Conservation (phyloP, 2,888 invertebrate species). For the Tenthredo distinguenda region DNA sequence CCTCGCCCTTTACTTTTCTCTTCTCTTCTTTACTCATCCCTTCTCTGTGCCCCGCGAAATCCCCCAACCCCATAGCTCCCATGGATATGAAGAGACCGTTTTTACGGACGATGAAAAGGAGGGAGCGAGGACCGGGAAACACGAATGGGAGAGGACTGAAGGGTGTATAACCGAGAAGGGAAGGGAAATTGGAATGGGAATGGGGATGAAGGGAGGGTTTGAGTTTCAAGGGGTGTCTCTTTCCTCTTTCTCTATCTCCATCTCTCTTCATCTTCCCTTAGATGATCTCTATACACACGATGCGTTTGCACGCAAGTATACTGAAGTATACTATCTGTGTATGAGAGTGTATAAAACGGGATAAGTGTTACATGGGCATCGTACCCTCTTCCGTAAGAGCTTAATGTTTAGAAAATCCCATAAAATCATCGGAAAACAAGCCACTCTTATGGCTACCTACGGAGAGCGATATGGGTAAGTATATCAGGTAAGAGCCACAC, state of each 20-base stretch:
- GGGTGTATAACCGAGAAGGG: neutral
- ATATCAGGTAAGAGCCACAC: neutral
- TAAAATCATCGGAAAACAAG: neutral
- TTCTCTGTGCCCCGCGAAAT: neutral
- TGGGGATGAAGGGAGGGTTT: slow-evolving; percentile 23
- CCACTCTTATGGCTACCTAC: neutral
- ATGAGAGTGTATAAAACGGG: slow-evolving; percentile 6
- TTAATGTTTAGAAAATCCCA: neutral
- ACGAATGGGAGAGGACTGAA: neutral
- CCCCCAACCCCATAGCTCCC: neutral
- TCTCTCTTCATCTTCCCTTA: neutral
- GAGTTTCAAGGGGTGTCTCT: slow-evolving; percentile 37
- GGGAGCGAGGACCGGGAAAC: slow-evolving; percentile 7
- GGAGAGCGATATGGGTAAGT: neutral
- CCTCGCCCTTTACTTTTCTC: neutral
- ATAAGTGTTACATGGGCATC: slow-evolving; percentile 25
- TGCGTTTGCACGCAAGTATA: neutral
- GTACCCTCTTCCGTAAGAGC: neutral
- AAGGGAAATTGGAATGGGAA: slow-evolving; percentile 6
- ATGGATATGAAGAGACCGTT: slow-evolving; percentile 29
- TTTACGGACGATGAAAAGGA: slow-evolving; percentile 41
- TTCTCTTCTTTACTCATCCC: neutral
- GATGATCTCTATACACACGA: neutral
- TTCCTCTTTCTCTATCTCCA: slow-evolving; percentile 3
- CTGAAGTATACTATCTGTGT: neutral